These are phyloP conservation scores for Oreonectes daqikongensis DNA, from an alignment of 2,797 vertebrate species.

Conservation along the genomic window DNA sequence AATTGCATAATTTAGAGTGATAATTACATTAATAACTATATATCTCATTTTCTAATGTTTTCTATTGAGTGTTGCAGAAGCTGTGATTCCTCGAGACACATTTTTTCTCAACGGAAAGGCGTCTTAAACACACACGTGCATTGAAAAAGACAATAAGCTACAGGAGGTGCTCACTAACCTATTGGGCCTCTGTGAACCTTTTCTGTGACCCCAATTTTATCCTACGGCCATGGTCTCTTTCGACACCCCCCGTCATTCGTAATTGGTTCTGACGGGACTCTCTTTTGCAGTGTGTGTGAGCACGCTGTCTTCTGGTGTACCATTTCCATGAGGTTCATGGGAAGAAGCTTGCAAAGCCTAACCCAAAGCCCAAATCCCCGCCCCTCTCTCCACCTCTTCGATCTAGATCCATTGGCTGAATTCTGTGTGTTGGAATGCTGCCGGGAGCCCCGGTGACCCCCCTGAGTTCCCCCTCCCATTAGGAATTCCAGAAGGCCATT, in stretches of 20 bases:
- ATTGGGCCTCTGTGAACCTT: slow-evolving; percentile 66
- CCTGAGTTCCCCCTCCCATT: slow-evolving; percentile 53
- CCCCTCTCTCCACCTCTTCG: slow-evolving; percentile 53
- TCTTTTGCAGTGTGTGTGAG: slow-evolving; percentile 67
- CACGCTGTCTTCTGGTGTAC: slow-evolving; percentile 63
- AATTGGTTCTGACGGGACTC: slow-evolving; percentile 77
- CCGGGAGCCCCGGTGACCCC: slow-evolving; percentile 54
- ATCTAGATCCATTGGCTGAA: slow-evolving; percentile 57
- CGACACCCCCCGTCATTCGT: slow-evolving; percentile 66
- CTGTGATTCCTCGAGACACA: slow-evolving; percentile 31
- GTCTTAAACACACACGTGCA: slow-evolving; percentile 56
- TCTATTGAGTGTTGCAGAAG: too few species aligned
- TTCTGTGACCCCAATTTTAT: slow-evolving; percentile 72
- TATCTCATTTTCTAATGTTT: too few species aligned
- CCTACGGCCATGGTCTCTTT: slow-evolving; percentile 65
- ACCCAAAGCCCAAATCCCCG: slow-evolving; percentile 47
- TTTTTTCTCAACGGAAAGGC: slow-evolving; percentile 45
- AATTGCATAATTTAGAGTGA: too few species aligned
- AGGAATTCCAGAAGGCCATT: slow-evolving; percentile 74
- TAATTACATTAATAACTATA: too few species aligned
- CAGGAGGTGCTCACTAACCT: slow-evolving; percentile 66
- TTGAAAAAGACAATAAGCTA: slow-evolving; percentile 64
- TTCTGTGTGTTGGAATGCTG: slow-evolving; percentile 70
- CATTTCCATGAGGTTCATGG: slow-evolving; percentile 68
- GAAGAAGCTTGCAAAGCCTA: slow-evolving; percentile 64